phyloP scores from a whole-genome alignment of 2,113 vertebrate genomes.

The human (Homo sapiens) region GRCh38 chr1:8857001-8857500 shows the following conservation, averaged over 20 bases:
- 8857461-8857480: neutral
- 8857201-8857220: neutral
- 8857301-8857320: neutral
- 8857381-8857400: neutral
- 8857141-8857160: neutral
- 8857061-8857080: rapidly evolving
- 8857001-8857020: neutral
- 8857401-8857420: too few relatives aligned
- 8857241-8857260: rapidly evolving
- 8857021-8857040: rapidly evolving
- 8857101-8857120: neutral
- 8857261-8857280: neutral
- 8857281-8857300: neutral
- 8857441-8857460: neutral
- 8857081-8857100: neutral
- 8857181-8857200: rapidly evolving
- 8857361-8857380: neutral
- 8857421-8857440: neutral
- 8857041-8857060: neutral
- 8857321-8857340: neutral
- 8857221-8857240: neutral
- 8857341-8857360: too few relatives aligned
- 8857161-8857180: neutral
- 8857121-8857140: neutral
- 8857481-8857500: neutral